phyloP scores from a whole-genome alignment of 1,140 invertebrate species.

The Aphaenogaster floridana region DNA sequence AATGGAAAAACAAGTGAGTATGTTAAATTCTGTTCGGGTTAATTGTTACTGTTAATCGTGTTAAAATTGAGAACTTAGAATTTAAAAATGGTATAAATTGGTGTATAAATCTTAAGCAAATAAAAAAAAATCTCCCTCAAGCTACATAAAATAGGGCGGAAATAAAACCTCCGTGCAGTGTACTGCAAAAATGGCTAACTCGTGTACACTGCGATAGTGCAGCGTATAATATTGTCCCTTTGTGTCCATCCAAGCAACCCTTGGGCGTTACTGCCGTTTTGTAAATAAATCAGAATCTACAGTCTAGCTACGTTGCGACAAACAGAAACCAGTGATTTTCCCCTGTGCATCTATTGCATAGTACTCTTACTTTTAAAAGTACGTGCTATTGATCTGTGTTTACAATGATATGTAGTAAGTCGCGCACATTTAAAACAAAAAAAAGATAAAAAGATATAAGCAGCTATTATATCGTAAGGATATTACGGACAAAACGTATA shows the following conservation, averaged over 20 bases:
- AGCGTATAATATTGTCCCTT: constrained; percentile 28
- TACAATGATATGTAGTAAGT: not conserved
- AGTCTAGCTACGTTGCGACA: constrained; percentile 4
- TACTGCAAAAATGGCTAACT: constrained; percentile 37
- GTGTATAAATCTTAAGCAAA: constrained; percentile 14
- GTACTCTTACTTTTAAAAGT: not conserved
- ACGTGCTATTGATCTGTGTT: not conserved
- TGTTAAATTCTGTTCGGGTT: not conserved
- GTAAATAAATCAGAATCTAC: constrained; percentile 44
- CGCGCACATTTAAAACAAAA: not conserved
- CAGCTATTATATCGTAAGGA: not conserved
- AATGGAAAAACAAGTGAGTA: not conserved
- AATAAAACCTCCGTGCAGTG: not conserved
- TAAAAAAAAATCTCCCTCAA: constrained; percentile 8
- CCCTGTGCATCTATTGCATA: too few species aligned
- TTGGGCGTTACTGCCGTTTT: constrained; percentile 41
- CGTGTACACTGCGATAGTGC: constrained; percentile 1
- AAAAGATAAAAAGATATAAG: not conserved
- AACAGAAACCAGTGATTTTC: not conserved
- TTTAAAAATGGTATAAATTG: not conserved
- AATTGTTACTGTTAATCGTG: not conserved
- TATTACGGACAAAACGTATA: not conserved
- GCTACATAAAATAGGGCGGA: constrained; percentile 3
- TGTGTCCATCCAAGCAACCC: constrained; percentile 41
- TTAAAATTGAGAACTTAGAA: not conserved